A percentile compares a stretch with the other conserved stretches of the same genome.
These are phyloP conservation scores for Desmodus rotundus DNA, from an alignment of 2,113 vertebrate genomes.

Conservation along the genomic window DNA sequence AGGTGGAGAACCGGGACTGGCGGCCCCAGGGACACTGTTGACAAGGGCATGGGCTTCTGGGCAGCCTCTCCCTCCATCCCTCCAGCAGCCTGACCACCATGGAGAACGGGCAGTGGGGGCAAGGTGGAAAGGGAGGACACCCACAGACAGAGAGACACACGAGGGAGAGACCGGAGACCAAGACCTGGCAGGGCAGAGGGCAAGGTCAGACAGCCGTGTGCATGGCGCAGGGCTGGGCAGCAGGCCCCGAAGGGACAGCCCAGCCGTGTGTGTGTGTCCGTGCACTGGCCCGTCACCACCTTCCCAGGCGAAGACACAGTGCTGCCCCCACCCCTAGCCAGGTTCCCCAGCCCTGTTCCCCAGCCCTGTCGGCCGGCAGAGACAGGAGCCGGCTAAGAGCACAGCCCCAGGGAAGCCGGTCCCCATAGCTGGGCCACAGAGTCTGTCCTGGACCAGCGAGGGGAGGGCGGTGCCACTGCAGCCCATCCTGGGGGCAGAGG, in stretches of 20 bases:
- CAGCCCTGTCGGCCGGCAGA: not conserved
- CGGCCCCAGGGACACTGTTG: not conserved
- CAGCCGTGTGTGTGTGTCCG: too few species aligned
- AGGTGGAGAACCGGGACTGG: not conserved
- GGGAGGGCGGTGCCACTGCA: not conserved
- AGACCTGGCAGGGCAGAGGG: too few species aligned
- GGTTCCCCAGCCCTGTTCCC: not conserved
- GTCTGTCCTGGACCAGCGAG: not conserved
- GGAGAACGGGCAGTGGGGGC: not conserved
- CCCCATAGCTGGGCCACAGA: not conserved
- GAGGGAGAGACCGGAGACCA: not conserved
- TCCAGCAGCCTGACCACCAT: not conserved
- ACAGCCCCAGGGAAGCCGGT: not conserved
- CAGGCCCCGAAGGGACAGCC: not conserved
- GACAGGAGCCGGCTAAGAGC: not conserved
- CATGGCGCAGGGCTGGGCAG: not conserved
- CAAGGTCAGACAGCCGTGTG: rapidly evolving
- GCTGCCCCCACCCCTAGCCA: not conserved
- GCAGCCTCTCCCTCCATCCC: not conserved
- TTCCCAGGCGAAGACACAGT: not conserved
- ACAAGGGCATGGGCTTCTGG: not conserved
- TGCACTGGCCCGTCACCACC: not conserved
- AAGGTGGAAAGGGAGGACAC: not conserved
- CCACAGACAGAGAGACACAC: not conserved
- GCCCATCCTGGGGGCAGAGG: not conserved